Evolutionary conservation across 2,888 invertebrate species (phyloP), one percentile per base, ranked within the genome.

Genomic region (Drosophila seclusa): DNA sequence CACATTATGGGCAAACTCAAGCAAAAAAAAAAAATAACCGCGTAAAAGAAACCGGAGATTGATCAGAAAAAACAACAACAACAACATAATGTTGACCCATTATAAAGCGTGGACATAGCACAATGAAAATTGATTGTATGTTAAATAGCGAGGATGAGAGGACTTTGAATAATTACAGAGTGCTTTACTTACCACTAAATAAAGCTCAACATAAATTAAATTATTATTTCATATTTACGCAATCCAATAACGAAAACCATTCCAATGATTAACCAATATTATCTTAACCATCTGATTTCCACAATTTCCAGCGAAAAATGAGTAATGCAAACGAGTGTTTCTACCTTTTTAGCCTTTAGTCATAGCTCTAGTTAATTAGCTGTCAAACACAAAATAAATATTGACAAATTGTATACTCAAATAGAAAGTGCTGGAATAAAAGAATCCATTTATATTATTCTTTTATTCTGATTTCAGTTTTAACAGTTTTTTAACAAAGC

Each of bases 1-100:
- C 64, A 76, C 78, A 77, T 55, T 68, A 84, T 84, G 73, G 70
- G 50, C 71, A 67, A 70, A 59, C 59, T 53, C 4, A 68, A 50
- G 29, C 63, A 73, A 73, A 63, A 48, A 61, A 66, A 45, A 31
- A 50, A 54, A 72, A 2, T 2, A 16, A 16, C 24, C 24, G 45
- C 45, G 8, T 53, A 63, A 49, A 34, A 68, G 66, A 73, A 73
- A 82, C 67, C 68, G 48, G 58, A 82, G 77, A 59, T 59, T 64
- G 48, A n/a, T 18, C 52, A 29, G 21, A 45, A n/a, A 21, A 40
- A 54, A 55, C 11, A 32, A 53, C n/a, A 57, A 53, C n/a, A 57
- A 57, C n/a, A 57, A 57, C n/a, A 49, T 40, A 29, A 53, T 66
- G 49, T 66, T 66, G 59, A 42, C 36, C 55, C 52, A 63, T 60